These are phyloP conservation scores for Mus pahari DNA, from an alignment of 2,113 vertebrate genomes.

Conservation along the genomic window DNA sequence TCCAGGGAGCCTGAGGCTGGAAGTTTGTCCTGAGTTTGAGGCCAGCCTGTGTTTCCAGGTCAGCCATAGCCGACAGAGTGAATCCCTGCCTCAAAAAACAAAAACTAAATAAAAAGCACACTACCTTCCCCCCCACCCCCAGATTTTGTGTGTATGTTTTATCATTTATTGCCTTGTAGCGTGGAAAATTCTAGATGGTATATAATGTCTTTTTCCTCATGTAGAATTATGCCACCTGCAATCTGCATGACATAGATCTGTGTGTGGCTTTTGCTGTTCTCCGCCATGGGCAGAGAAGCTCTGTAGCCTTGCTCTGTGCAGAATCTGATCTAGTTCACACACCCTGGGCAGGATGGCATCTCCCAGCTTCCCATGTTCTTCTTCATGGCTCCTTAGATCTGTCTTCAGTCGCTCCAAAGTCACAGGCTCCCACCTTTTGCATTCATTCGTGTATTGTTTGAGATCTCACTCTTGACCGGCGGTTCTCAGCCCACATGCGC, in stretches of 20 bases:
- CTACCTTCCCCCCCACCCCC: not conserved
- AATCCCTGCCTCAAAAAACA: not conserved
- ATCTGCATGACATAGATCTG: rapidly evolving
- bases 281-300: rapidly evolving
- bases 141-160: no score
- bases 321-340: not conserved
- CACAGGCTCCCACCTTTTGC: not conserved
- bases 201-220: not conserved
- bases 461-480: rapidly evolving
- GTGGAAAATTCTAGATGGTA: not conserved
- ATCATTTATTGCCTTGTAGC: not conserved
- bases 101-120: not conserved
- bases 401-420: not conserved
- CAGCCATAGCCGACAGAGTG: not conserved
- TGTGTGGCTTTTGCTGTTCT: rapidly evolving
- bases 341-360: not conserved
- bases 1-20: not conserved
- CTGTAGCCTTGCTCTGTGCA: rapidly evolving
- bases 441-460: rapidly evolving
- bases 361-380: not conserved
- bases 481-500: not conserved
- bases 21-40: not conserved
- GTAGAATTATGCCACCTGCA: not conserved
- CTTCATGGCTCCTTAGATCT: not conserved
- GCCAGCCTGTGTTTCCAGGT: not conserved